Evolutionary conservation across 2,797 vertebrate genomes (phyloP), one percentile per base, ranked within the genome.

Genomic region (Sebastes trivittatus): DNA sequence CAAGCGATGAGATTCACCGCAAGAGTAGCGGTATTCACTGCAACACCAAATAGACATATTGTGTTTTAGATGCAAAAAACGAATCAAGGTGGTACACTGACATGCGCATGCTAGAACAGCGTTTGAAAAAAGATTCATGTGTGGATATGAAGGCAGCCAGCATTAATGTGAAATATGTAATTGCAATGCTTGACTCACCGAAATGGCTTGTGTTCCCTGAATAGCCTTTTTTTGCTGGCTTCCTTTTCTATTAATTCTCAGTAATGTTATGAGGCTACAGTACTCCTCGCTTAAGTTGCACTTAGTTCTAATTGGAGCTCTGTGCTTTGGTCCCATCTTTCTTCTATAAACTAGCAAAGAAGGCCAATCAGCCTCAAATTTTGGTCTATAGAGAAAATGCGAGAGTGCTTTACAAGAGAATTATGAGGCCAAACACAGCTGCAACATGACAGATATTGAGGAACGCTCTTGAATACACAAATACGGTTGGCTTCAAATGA

Each of bases 1-100:
- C 98, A 99, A 94, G 97, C 98, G 75, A 99, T 89, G 84, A 99
- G 97, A 95, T 99, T 99, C 93, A 99, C 97, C 4, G 94, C 97
- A 87, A 99, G 95, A 58, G 98, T 99, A 83, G 94, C 96, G 81
- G 96, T 95, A 88, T 99, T 98, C 94, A 99, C 98, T 99, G 96
- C 72, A 95, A 95, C 90, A 92, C 89, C 88, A 94, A 18, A 56
- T 11, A 86, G 2, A 76, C 25, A 46, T 2, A 32, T 7, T 54
- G 25, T 8, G n/a, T 49, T 55, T 69, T 1, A 81, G 36, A 23
- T 2, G 7, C 0, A 8, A 20, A 66, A 52, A 11, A 36, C 7
- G 9, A 4, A 54, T 38, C 11, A 8, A 2, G 52, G 5, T 1
- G 5, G 32, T 49, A 29, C 18, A 64, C 10, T 60, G 52, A 71